These are phyloP conservation scores for Zygothrica quintamaculata DNA, from an alignment of 2,888 invertebrate genomes.

Conservation along the genomic window DNA sequence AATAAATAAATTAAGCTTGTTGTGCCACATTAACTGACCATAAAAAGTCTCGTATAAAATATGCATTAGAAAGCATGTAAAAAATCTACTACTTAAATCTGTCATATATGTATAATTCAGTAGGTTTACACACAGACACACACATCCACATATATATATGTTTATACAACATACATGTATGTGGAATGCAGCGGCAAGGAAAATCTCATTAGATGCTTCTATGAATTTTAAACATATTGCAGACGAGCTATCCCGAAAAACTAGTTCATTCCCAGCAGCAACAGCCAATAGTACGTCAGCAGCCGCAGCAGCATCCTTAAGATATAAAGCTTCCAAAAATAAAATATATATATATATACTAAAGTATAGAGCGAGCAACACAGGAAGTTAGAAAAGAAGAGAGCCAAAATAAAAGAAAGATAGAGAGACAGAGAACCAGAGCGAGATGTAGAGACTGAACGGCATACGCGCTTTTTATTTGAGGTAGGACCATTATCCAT, in stretches of 20 bases:
- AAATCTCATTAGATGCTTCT: slow-evolving; percentile 76
- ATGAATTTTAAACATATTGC: slow-evolving; percentile 78
- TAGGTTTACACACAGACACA: slow-evolving; percentile 21
- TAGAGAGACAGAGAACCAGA: not conserved
- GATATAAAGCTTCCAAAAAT: slow-evolving; percentile 26
- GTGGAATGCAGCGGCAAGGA: slow-evolving; percentile 44
- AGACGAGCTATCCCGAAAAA: slow-evolving; percentile 55
- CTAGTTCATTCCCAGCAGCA: slow-evolving; percentile 58
- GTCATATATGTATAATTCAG: slow-evolving; percentile 65
- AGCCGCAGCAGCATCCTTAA: slow-evolving; percentile 51
- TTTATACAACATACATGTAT: slow-evolving; percentile 7
- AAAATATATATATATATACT: too few species aligned
- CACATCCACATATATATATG: not conserved
- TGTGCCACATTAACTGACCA: slow-evolving; percentile 34
- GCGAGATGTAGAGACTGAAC: slow-evolving; percentile 10
- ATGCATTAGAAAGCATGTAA: slow-evolving; percentile 56
- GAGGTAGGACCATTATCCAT: slow-evolving; percentile 63
- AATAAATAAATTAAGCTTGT: too few species aligned
- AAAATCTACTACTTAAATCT: slow-evolving; percentile 53
- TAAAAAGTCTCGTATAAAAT: slow-evolving; percentile 66
- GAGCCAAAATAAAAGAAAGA: not conserved
- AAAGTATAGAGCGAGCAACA: slow-evolving; percentile 14
- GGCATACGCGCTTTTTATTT: slow-evolving; percentile 48
- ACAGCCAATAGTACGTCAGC: slow-evolving; percentile 63
- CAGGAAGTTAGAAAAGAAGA: not conserved